Evolutionary conservation across 2,797 vertebrate genomes (phyloP).

Genomic region (Margarornis squamiger): DNA sequence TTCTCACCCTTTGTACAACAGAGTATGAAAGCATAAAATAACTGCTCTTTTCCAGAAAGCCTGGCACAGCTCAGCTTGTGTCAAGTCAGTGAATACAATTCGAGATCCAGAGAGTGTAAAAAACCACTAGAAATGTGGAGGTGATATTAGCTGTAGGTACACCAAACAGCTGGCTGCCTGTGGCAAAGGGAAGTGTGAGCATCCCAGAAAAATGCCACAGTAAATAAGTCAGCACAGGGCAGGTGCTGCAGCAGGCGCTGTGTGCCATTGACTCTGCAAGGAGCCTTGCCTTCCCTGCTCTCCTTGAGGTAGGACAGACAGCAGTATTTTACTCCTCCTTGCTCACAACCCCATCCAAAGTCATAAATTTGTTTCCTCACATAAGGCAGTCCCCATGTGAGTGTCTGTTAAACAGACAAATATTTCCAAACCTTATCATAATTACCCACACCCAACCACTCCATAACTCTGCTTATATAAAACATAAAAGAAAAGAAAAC

Average conservation of each 20-base stretch:
- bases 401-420: not conserved
- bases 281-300: not conserved
- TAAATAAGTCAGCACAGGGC: not conserved
- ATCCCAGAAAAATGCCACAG: not conserved
- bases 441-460: not conserved
- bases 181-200: not conserved
- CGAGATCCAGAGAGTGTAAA: not conserved
- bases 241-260: not conserved
- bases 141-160: not conserved
- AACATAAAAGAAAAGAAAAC: not conserved
- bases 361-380: not conserved
- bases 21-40: not conserved
- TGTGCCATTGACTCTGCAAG: accelerated
- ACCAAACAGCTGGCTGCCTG: not conserved
- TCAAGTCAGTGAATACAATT: not conserved
- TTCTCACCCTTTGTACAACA: not conserved
- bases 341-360: not conserved
- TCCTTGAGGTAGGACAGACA: not conserved
- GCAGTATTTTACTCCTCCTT: not conserved
- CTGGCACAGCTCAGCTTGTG: not conserved
- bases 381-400: not conserved
- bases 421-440: not conserved
- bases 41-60: slow-evolving; percentile 8
- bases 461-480: not conserved
- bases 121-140: not conserved